A percentile compares a stretch with the other conserved stretches of the same genome.
These are phyloP conservation scores for Oeneis ivallda DNA, from an alignment of 2,888 invertebrate genomes.

Conservation along the genomic window DNA sequence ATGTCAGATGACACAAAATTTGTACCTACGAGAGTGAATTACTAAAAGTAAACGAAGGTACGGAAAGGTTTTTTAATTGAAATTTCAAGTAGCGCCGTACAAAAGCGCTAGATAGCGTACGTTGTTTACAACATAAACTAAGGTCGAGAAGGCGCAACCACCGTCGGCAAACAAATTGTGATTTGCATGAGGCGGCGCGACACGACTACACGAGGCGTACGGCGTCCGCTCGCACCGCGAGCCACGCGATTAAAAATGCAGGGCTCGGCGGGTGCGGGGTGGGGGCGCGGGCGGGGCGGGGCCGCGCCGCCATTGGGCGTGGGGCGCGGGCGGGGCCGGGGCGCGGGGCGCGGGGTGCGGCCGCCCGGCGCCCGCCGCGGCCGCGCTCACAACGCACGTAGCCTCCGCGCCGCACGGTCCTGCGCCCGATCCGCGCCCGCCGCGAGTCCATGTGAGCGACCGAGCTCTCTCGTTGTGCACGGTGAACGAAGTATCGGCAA, in stretches of 20 bases:
- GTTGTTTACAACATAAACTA: slow-evolving; percentile 65
- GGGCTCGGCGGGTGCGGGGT: slow-evolving; percentile 68
- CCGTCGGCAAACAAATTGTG: slow-evolving; percentile 79
- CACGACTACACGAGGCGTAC: too few species aligned
- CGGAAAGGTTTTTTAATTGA: slow-evolving; percentile 36
- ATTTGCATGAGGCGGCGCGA: slow-evolving; percentile 71
- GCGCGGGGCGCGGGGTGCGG: slow-evolving; percentile 59
- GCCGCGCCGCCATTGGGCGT: slow-evolving; percentile 53
- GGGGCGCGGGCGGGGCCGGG: slow-evolving; percentile 52
- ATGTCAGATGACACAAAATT: slow-evolving; percentile 14
- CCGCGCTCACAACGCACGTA: slow-evolving; percentile 75
- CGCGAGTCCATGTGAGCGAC: slow-evolving; percentile 80
- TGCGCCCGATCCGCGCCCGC: slow-evolving; percentile 67
- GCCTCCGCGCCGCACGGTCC: slow-evolving; percentile 76
- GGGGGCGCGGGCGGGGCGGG: slow-evolving; percentile 71
- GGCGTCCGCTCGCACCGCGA: slow-evolving; percentile 70
- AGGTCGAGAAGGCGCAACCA: slow-evolving; percentile 64
- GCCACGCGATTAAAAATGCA: slow-evolving; percentile 80
- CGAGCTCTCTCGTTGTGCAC: slow-evolving; percentile 77
- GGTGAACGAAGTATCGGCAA: slow-evolving; percentile 83
- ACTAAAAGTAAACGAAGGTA: slow-evolving; percentile 29
- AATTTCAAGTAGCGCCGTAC: slow-evolving; percentile 37
- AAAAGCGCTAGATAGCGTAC: slow-evolving; percentile 43
- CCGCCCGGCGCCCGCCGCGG: slow-evolving; percentile 67
- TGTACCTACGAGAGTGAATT: slow-evolving; percentile 25